These are phyloP conservation scores for Mechanitis messenoides DNA, from an alignment of 2,888 invertebrate genomes.

Conservation along the genomic window DNA sequence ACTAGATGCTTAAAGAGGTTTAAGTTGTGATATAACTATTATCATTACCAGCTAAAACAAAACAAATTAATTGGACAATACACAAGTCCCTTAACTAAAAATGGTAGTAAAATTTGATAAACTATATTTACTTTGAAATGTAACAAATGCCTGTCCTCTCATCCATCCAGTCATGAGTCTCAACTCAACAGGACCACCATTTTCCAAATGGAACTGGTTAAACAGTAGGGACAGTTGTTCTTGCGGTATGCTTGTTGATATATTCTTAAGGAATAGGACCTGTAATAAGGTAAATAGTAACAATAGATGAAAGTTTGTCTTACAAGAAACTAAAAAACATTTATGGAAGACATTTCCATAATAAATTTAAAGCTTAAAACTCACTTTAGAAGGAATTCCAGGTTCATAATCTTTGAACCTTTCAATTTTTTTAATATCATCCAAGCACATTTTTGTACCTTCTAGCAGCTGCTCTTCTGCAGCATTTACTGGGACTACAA, in stretches of 20 bases:
- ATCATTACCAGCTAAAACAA: too few relatives aligned
- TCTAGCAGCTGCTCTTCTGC: slow-evolving; percentile 59
- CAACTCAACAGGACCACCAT: slow-evolving; percentile 60
- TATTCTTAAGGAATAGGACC: slow-evolving; percentile 76
- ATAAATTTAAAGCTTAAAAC: slow-evolving; percentile 2
- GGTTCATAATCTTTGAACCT: slow-evolving; percentile 72
- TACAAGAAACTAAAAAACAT: not conserved
- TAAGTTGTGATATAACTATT: too few relatives aligned
- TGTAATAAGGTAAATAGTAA: slow-evolving; percentile 33
- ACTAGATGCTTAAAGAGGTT: too few relatives aligned
- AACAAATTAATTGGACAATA: too few relatives aligned
- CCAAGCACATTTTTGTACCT: slow-evolving; percentile 67
- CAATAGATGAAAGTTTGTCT: not conserved
- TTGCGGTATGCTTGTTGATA: slow-evolving; percentile 62
- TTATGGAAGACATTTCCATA: not conserved
- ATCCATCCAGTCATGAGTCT: slow-evolving; percentile 73
- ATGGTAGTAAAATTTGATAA: not conserved
- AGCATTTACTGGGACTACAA: slow-evolving; percentile 54
- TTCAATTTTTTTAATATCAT: slow-evolving; percentile 73
- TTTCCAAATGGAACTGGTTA: slow-evolving; percentile 62
- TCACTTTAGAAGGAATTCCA: slow-evolving; percentile 72
- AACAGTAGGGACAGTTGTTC: slow-evolving; percentile 69
- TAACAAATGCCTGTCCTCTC: slow-evolving; percentile 77
- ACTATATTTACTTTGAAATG: slow-evolving; percentile 64
- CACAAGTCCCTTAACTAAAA: not conserved